Evolutionary conservation across 2,888 invertebrate genomes (phyloP), one percentile per base, ranked within the genome.

Genomic region (Timema podura): DNA sequence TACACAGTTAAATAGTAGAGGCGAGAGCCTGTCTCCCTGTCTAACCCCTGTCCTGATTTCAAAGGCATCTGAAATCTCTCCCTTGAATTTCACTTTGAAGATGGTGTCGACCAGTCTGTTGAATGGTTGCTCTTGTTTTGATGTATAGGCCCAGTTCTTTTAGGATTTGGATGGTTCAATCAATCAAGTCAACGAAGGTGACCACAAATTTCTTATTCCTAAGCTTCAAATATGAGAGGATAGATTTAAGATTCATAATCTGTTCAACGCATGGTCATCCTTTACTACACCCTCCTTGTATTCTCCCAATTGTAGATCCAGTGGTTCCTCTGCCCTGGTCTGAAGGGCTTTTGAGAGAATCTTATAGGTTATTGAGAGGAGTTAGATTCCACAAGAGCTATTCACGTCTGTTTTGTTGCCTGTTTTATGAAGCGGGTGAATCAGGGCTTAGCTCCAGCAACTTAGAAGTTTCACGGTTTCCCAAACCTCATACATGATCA

Each of bases 61-160:
- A n/a, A n/a, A n/a, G n/a, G n/a, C n/a, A n/a, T n/a, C n/a, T n/a
- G n/a, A n/a, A n/a, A n/a, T n/a, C n/a, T n/a, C n/a, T n/a, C n/a
- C n/a, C n/a, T n/a, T n/a, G n/a, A n/a, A n/a, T n/a, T n/a, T n/a
- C n/a, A n/a, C n/a, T n/a, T n/a, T 49, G 49, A 11, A 49, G 11
- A 9, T 49, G 9, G 54, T 8, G 16, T 8, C 9, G 16, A 16
- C 10, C 8, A 57, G 10, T 59, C 10, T 11, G n/a, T 9, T 59
- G 9, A n/a, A 59, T 59, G 59, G 16, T n/a, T 59, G 59, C 59
- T 59, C 59, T 59, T 59, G 59, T 59, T n/a, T 59, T 59, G 59
- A 15, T 59, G 16, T 59, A n/a, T 59, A 59, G 16, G 16, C 59
- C 59, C 7, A 59, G 16, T 59, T 59, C 59, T 59, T 59, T 30